phyloP scores from a whole-genome alignment of 2,888 invertebrate species.

The Xestia ashworthii region DNA sequence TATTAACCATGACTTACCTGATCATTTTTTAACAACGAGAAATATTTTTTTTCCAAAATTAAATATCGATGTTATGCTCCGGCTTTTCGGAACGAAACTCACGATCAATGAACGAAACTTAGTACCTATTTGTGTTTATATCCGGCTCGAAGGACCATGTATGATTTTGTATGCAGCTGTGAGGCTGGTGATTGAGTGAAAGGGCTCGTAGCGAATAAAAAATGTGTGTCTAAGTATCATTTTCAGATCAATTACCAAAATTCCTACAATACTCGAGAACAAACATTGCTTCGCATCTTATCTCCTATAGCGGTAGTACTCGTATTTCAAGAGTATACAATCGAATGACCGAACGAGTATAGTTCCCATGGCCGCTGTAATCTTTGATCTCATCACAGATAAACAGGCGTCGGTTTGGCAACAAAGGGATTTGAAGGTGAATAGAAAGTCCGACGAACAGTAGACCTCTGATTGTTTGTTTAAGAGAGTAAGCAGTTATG shows the following conservation, averaged over 20 bases:
- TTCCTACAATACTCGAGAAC: not conserved
- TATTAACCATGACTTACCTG: not conserved
- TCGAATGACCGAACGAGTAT: slow-evolving; percentile 59
- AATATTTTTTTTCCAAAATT: not conserved
- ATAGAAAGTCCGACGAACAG: slow-evolving; percentile 50
- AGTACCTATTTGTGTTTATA: too few relatives aligned
- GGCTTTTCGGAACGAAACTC: not conserved
- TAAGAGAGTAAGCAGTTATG: slow-evolving; percentile 9
- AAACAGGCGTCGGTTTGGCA: slow-evolving; percentile 62
- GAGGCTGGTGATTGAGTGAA: too few relatives aligned
- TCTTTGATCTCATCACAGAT: slow-evolving; percentile 71
- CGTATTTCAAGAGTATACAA: slow-evolving; percentile 54
- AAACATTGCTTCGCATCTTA: slow-evolving; percentile 31
- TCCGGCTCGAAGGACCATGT: too few relatives aligned
- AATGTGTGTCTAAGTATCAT: not conserved
- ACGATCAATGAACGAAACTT: not conserved
- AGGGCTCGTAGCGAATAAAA: too few relatives aligned
- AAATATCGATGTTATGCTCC: not conserved
- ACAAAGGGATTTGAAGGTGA: slow-evolving; percentile 68
- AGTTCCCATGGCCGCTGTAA: slow-evolving; percentile 66
- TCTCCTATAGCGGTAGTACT: slow-evolving; percentile 44
- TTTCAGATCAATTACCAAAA: slow-evolving; percentile 39
- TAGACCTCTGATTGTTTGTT: slow-evolving; percentile 40
- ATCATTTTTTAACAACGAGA: not conserved
- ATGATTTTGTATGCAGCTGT: too few relatives aligned